A percentile compares a stretch with the other conserved stretches of the same genome.
Evolutionary conservation across 2,888 invertebrate genomes (phyloP).

Genomic region (Ophraella communa): DNA sequence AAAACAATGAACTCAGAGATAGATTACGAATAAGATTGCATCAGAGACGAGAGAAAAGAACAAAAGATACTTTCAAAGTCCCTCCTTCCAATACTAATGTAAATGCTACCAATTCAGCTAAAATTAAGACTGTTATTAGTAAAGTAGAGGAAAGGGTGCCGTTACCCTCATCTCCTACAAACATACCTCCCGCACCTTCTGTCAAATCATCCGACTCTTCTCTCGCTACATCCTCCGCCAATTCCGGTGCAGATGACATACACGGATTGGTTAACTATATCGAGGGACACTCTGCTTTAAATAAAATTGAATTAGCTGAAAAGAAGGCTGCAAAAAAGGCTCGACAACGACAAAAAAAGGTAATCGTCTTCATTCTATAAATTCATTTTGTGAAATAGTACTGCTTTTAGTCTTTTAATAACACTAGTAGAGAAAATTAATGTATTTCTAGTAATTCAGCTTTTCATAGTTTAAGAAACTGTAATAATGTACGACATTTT

Average conservation of each 20-base stretch:
- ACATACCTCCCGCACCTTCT: conserved; percentile 42
- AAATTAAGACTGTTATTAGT: conserved; percentile 36
- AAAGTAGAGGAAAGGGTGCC: conserved; percentile 41
- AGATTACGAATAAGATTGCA: conserved; percentile 54
- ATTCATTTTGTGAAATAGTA: too few species aligned
- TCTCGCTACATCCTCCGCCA: conserved; percentile 14
- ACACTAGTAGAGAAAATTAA: too few species aligned
- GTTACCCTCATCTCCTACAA: conserved; percentile 43
- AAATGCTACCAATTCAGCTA: conserved; percentile 25
- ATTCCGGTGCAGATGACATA: conserved; percentile 48
- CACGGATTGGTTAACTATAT: conserved; percentile 57
- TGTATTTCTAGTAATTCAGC: too few species aligned
- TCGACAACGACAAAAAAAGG: conserved; percentile 79
- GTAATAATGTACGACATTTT: background rate
- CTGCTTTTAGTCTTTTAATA: too few species aligned
- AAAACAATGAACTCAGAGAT: conserved; percentile 55
- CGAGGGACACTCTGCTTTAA: conserved; percentile 53
- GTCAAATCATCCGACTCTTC: conserved; percentile 39
- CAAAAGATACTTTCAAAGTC: conserved; percentile 40
- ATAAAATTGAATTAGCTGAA: conserved; percentile 54
- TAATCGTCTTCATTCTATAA: conserved; percentile 49
- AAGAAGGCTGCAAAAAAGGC: conserved; percentile 87
- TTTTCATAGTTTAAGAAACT: too few species aligned
- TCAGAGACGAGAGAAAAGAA: conserved; percentile 47
- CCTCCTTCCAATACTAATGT: conserved; percentile 20